Evolutionary conservation across 2,113 vertebrate genomes (phyloP), one percentile per base, ranked within the genome.

Genomic region (Lepisosteus oculatus): DNA sequence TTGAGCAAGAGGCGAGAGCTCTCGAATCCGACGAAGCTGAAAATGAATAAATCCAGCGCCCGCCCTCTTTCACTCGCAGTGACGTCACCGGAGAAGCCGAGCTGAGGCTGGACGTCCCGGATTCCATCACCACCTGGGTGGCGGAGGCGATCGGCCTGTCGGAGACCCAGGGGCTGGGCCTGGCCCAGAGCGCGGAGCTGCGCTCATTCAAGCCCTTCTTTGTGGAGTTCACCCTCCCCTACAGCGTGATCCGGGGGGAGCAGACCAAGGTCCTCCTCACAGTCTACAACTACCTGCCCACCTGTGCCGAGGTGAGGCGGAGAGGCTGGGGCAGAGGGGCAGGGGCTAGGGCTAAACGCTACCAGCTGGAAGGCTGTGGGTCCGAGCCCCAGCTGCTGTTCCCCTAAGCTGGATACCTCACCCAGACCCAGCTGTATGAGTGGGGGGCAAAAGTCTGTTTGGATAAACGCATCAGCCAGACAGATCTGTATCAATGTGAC

Each of bases 61-160:
- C 56, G 8, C 15, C 15, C 15, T 17, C 15, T n/a, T 59, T 6
- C 8, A 4, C 56, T 59, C 11, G 12, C 81, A 96, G 94, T 12
- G 70, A 84, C 47, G 66, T 76, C 0, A 92, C 85, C 0, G 94
- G 95, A 1, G 92, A 97, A 68, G 92, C 90, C 0, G 86, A 91
- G 66, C 85, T 98, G 74, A 88, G 9, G 0, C 45, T 97, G 84
- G 92, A 94, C 3, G 92, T 94, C 54, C 95, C 95, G 0, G 94
- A 97, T 79, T 96, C 96, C n/a, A 95, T 98, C 86, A 97, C 95
- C 12, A 95, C 94, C 0, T 98, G 96, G 96, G 88, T 97, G 77
- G 90, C 90, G 0, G 93, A 97, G 68, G 95, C 91, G 0, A 84
- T 97, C 45, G 86, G 87, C 8, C 79, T 97, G 29, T 96, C 95